A percentile compares a stretch with the other conserved stretches of the same genome.
phyloP scores from a whole-genome alignment of 2,113 vertebrate species.

The Excalfactoria chinensis region DNA sequence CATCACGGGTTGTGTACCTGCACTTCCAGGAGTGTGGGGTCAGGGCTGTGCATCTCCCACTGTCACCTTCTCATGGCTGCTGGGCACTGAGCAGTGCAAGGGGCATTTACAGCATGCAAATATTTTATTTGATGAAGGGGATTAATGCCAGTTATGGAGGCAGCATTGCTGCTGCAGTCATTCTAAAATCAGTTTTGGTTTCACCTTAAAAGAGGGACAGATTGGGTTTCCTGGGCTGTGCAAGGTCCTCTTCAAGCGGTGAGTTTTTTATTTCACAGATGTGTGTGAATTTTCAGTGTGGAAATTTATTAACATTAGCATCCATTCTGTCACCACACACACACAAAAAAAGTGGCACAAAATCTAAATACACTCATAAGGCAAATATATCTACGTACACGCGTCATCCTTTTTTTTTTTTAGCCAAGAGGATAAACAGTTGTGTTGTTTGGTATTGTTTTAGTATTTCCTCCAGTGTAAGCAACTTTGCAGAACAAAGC shows the following conservation, averaged over 20 bases:
- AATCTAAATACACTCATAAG: background rate
- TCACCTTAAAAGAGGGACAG: background rate
- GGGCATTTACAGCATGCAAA: background rate
- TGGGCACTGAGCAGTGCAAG: background rate
- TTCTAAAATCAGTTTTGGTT: conserved; percentile 39
- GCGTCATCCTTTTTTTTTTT: background rate
- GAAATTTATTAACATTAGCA: background rate
- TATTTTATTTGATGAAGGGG: background rate
- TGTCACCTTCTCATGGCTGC: background rate
- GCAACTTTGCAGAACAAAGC: conserved; percentile 55
- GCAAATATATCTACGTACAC: accelerated
- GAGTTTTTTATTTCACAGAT: background rate
- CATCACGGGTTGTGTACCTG: accelerated
- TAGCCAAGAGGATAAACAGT: conserved; percentile 16
- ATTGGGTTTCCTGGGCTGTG: background rate
- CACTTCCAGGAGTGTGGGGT: background rate
- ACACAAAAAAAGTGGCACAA: background rate
- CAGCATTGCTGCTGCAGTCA: background rate
- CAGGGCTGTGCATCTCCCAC: background rate
- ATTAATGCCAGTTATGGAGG: background rate
- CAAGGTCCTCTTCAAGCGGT: accelerated
- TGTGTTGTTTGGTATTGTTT: conserved; percentile 37
- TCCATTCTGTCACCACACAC: background rate
- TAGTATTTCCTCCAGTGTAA: background rate
- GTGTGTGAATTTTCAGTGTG: background rate